Evolutionary conservation across 2,888 invertebrate species (phyloP).

Genomic region (Archips crataeganus): DNA sequence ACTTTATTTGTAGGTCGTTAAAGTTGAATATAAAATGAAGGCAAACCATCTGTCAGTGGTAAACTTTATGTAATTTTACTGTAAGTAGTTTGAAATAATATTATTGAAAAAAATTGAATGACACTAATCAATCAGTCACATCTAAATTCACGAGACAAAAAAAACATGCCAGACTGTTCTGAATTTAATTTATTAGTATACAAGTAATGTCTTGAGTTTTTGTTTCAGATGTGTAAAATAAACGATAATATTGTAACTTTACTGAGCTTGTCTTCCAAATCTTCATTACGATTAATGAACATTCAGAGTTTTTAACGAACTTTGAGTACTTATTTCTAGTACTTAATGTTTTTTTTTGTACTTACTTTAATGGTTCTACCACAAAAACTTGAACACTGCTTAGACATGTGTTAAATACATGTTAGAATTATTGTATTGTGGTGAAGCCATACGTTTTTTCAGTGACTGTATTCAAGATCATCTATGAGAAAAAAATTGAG

Average conservation of each 20-base stretch:
- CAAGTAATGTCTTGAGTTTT: background rate
- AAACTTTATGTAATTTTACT: too few species aligned
- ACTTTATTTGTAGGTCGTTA: too few species aligned
- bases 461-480: too few species aligned
- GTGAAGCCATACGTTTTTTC: too few species aligned
- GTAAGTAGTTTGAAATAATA: too few species aligned
- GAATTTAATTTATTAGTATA: background rate
- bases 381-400: too few species aligned
- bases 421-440: too few species aligned
- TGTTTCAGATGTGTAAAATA: background rate
- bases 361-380: background rate
- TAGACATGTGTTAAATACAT: too few species aligned
- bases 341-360: slow-evolving; percentile 6
- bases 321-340: slow-evolving; percentile 10
- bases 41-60: too few species aligned
- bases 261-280: slow-evolving; percentile 27
- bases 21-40: too few species aligned
- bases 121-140: background rate
- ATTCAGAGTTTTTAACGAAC: background rate
- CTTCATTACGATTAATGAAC: background rate
- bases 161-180: background rate
- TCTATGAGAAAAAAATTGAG: too few species aligned
- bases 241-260: background rate
- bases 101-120: background rate
- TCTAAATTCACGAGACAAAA: background rate